A percentile compares a stretch with the other conserved stretches of the same genome.
Evolutionary conservation across 1,140 invertebrate genomes (phyloP).

Genomic region (Aphaenogaster rudis): DNA sequence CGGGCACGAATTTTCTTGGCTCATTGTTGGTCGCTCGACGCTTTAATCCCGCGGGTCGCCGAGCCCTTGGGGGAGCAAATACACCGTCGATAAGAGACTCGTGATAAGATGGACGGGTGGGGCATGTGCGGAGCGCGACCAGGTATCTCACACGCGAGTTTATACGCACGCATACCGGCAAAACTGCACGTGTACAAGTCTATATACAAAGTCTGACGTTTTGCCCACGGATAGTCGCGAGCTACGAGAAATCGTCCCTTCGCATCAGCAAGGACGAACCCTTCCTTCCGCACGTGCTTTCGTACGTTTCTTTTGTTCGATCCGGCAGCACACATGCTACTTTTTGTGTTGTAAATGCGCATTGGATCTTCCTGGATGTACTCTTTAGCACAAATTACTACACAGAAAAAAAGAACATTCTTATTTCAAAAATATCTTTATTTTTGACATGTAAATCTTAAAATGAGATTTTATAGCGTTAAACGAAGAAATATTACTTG

Average conservation of each 20-base stretch:
- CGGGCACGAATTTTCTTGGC: conserved; percentile 66
- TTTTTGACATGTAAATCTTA: no score
- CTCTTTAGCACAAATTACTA: neutral
- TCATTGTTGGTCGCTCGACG: conserved; percentile 72
- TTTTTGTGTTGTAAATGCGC: neutral
- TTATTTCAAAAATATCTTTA: no score
- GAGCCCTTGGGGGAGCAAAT: conserved; percentile 56
- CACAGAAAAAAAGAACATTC: no score
- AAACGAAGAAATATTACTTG: no score
- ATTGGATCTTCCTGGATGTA: neutral
- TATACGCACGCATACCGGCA: conserved; percentile 57
- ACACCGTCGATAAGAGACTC: conserved; percentile 75
- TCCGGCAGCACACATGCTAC: neutral
- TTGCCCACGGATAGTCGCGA: neutral
- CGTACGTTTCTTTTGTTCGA: neutral
- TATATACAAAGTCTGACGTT: conserved; percentile 12
- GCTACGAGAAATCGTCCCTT: conserved; percentile 16
- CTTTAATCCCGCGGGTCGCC: conserved; percentile 71
- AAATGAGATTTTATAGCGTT: no score
- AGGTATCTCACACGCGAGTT: conserved; percentile 24
- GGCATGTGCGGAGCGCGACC: conserved; percentile 67
- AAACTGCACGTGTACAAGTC: neutral
- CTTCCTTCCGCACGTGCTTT: conserved; percentile 6
- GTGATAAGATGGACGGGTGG: conserved; percentile 76
- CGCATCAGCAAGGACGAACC: conserved; percentile 26